Percentiles rank a stretch among this genome's conserved stretches.
These are phyloP conservation scores for Chrysolina oricalcia DNA, from an alignment of 2,888 invertebrate genomes.

Conservation along the genomic window DNA sequence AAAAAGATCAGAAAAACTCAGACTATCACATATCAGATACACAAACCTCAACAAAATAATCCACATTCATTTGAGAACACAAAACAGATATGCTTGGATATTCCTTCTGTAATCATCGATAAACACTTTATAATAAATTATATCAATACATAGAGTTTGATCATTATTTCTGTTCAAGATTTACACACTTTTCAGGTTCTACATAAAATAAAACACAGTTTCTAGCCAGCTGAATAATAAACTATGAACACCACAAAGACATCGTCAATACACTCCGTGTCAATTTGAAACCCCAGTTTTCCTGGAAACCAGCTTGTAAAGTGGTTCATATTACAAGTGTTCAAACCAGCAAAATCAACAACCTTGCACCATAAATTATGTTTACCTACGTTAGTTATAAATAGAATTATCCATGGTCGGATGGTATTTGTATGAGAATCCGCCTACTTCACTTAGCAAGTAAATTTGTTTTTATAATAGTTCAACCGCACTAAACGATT, in stretches of 20 bases:
- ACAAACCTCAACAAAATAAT: no score
- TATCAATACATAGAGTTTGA: not conserved
- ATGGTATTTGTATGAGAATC: not conserved
- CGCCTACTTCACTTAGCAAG: not conserved
- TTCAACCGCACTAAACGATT: slow-evolving; percentile 16
- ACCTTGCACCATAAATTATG: slow-evolving; percentile 3
- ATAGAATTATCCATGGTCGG: slow-evolving; percentile 14
- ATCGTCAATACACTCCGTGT: not conserved
- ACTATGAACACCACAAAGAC: not conserved
- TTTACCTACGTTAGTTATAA: not conserved
- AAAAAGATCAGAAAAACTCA: no score
- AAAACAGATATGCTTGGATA: no score
- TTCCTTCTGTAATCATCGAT: no score
- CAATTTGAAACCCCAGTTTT: not conserved
- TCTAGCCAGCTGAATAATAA: not conserved
- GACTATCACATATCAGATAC: no score
- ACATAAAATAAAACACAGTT: not conserved
- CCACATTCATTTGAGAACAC: no score
- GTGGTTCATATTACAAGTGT: not conserved
- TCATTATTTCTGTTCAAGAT: not conserved
- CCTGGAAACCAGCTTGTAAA: not conserved
- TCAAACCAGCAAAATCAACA: slow-evolving; percentile 4
- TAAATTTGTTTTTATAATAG: slow-evolving; percentile 1
- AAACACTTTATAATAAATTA: no score
- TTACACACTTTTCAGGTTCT: not conserved